Base-by-base conservation (phyloP, 2,113 vertebrate genomes). In the Leptocoma aspasia region DNA sequence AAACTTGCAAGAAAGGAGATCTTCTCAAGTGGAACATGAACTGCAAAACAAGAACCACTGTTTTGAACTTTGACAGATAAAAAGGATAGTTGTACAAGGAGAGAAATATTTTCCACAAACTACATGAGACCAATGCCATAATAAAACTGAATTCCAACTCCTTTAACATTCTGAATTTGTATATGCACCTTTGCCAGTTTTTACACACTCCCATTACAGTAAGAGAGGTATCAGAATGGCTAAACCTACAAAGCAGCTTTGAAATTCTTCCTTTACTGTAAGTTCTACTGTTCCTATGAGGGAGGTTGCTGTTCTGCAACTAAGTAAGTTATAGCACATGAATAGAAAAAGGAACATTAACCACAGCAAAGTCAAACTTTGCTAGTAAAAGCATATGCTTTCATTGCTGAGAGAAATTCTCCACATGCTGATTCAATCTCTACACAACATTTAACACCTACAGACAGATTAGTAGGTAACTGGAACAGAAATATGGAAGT, bases 11-110 rank as follows among this genome's bases (percentile, higher is more conserved):
- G 97, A 99, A 99, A 35, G 99, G 99, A 65, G 99, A 99, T 95
- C 99, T 98, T 94, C 99, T 98, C 98, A 99, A 98, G 97, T 99
- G 99, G 97, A 99, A 99, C 99, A 99, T 99, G 94, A 99, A 99
- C 99, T 99, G 95, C 41, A 97, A 97, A 81, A 97, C 24, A 98
- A 93, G 97, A 82, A 42, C 7, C 39, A 20, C 52, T 39, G 45
- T 18, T 47, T 24, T 61, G 33, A 65, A 68, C 30, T 33, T 31
- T 37, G 70, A 82, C 26, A 80, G 65, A 30, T 14, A 50, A 64
- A 87, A 90, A 71, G 7, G 16, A 89, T 6, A 84, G 35, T 2
- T 72, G 15, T 31, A 70, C 35, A 65, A 76, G 8, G 2, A 70
- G 13, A 93, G 9, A 64, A 78, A 33, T 23, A 21, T 23, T 82